A percentile compares a stretch with the other conserved stretches of the same genome.
These are phyloP conservation scores for Psittacula echo DNA, from an alignment of 2,797 vertebrate genomes.

Conservation along the genomic window DNA sequence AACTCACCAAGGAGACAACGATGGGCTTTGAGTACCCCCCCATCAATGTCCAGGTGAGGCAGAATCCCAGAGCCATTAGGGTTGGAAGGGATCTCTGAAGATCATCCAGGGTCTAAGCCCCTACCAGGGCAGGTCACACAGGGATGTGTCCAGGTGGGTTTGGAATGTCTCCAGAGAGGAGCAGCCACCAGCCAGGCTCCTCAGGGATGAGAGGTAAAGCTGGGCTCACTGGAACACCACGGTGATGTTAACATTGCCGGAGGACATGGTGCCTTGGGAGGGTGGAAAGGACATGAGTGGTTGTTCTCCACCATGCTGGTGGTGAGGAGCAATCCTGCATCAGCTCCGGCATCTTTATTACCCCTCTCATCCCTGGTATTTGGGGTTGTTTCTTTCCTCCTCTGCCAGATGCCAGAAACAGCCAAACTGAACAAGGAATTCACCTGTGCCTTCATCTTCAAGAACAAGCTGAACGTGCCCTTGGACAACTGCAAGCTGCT, in stretches of 20 bases:
- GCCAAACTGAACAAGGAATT: conserved; percentile 61
- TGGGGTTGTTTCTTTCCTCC: neutral
- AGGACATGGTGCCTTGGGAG: fast-evolving
- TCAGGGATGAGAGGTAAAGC: neutral
- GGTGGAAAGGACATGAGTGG: neutral
- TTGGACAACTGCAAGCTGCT: conserved; percentile 68
- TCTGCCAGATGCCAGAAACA: conserved; percentile 69
- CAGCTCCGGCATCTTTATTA: neutral
- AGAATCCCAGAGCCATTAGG: neutral
- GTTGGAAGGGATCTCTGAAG: neutral
- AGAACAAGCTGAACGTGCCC: conserved; percentile 65
- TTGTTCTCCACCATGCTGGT: neutral
- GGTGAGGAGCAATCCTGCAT: neutral
- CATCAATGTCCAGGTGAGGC: conserved; percentile 72
- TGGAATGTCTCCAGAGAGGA: neutral
- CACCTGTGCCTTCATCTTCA: conserved; percentile 69
- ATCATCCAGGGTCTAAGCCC: neutral
- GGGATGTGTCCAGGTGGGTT: neutral
- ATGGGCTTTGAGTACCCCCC: conserved; percentile 67
- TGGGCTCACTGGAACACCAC: neutral
- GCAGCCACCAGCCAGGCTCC: neutral
- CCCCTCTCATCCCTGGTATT: neutral
- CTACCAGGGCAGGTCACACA: neutral
- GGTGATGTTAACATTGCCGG: neutral
- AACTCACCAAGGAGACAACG: neutral